These are phyloP conservation scores for Wasmannia auropunctata DNA, from an alignment of 1,140 invertebrate genomes.

Conservation along the genomic window DNA sequence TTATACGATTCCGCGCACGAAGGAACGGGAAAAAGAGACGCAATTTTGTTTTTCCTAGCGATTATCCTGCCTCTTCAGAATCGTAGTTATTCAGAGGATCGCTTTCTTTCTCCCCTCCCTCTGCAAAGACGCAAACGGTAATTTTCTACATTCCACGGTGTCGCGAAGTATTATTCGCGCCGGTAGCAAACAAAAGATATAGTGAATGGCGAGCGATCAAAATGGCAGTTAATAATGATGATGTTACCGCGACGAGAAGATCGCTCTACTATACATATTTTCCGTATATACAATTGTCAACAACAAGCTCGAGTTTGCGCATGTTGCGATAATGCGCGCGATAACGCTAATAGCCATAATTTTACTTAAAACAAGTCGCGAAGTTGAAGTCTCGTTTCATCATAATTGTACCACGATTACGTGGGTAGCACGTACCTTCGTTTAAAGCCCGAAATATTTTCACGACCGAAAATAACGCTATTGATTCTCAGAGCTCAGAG, in stretches of 20 bases:
- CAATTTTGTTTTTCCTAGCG: neutral
- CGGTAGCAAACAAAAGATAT: constrained; percentile 7
- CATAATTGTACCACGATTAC: neutral
- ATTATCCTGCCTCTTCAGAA: neutral
- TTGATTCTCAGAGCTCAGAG: neutral
- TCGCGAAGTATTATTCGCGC: neutral
- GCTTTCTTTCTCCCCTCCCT: neutral
- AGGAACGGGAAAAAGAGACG: neutral
- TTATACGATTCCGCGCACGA: neutral
- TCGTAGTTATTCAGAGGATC: neutral
- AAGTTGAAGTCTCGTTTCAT: neutral
- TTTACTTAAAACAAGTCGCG: neutral
- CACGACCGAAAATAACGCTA: neutral
- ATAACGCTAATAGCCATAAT: constrained; percentile 4
- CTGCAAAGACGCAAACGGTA: neutral
- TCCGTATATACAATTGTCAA: neutral
- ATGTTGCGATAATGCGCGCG: neutral
- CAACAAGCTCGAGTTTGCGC: neutral
- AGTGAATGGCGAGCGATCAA: neutral
- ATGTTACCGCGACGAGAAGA: constrained; percentile 6
- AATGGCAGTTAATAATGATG: neutral
- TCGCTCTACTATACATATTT: neutral
- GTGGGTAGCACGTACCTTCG: neutral
- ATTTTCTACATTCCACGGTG: neutral
- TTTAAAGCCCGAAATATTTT: neutral